Percentiles rank a stretch among this genome's conserved stretches.
Evolutionary conservation across 2,113 vertebrate species (phyloP).

Genomic region (Conger conger): DNA sequence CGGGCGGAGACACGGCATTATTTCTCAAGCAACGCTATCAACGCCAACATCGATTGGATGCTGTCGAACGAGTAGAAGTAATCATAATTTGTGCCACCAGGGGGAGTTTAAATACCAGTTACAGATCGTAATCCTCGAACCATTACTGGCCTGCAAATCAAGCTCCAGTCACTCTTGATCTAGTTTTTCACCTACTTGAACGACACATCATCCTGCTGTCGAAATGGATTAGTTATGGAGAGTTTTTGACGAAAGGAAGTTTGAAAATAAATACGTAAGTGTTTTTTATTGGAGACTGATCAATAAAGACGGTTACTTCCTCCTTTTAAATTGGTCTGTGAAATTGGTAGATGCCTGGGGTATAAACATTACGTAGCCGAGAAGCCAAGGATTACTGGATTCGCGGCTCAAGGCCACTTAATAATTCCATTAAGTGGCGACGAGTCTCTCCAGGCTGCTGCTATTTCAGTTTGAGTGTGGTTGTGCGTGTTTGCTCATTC

Average conservation of each 20-base stretch:
- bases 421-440: background rate
- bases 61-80: background rate
- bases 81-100: background rate
- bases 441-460: background rate
- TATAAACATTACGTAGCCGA: background rate
- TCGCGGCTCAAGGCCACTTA: background rate
- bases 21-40: background rate
- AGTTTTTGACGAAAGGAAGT: background rate
- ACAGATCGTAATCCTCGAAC: background rate
- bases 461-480: background rate
- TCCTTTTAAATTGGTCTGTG: background rate
- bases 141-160: background rate
- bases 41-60: background rate
- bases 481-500: background rate
- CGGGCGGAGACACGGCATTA: background rate
- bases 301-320: background rate
- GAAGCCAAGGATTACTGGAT: background rate
- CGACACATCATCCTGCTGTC: background rate
- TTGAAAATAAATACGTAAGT: background rate
- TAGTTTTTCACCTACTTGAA: background rate
- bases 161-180: background rate
- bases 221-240: background rate
- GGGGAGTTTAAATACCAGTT: slow-evolving; percentile 3
- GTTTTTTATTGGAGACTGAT: background rate
- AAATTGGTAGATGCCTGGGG: background rate